Evolutionary conservation across 2,113 vertebrate species (phyloP).

Genomic region (Myrmecobius fasciatus): DNA sequence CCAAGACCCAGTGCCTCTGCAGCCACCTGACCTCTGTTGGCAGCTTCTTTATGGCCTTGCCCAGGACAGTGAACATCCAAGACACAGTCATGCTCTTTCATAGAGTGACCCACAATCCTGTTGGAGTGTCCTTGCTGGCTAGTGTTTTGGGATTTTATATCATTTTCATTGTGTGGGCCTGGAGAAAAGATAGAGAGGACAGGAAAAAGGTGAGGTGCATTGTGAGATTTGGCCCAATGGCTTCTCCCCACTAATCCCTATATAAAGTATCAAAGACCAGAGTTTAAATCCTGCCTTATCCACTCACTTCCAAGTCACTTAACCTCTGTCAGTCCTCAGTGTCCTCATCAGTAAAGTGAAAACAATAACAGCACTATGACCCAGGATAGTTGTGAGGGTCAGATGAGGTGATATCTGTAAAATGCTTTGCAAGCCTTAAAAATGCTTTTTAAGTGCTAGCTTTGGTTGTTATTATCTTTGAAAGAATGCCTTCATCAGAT

Average conservation of each 20-base stretch:
- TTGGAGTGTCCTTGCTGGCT: slow-evolving; percentile 85
- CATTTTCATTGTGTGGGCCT: slow-evolving; percentile 85
- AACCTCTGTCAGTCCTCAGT: not conserved
- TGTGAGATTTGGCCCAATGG: not conserved
- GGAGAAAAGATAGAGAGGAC: slow-evolving; percentile 85
- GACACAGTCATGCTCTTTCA: slow-evolving; percentile 83
- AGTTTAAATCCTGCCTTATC: not conserved
- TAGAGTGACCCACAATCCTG: slow-evolving; percentile 84
- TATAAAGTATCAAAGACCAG: not conserved
- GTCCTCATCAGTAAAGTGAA: not conserved
- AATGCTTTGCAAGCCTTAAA: not conserved
- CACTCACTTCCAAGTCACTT: not conserved
- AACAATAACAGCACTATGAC: not conserved
- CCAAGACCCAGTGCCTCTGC: slow-evolving; percentile 87
- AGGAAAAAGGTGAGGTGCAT: slow-evolving; percentile 82
- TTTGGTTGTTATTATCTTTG: not conserved
- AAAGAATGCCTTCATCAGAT: not conserved
- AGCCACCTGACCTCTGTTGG: slow-evolving; percentile 88
- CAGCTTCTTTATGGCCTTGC: slow-evolving; percentile 88
- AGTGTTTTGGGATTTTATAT: slow-evolving; percentile 86
- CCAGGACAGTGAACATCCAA: slow-evolving; percentile 85
- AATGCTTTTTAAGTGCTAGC: not conserved
- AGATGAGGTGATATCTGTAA: not conserved
- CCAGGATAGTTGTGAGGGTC: not conserved
- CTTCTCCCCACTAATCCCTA: not conserved